These are phyloP conservation scores for Pseudomyrmex pallidus DNA, from an alignment of 1,140 invertebrate species.

Conservation along the genomic window DNA sequence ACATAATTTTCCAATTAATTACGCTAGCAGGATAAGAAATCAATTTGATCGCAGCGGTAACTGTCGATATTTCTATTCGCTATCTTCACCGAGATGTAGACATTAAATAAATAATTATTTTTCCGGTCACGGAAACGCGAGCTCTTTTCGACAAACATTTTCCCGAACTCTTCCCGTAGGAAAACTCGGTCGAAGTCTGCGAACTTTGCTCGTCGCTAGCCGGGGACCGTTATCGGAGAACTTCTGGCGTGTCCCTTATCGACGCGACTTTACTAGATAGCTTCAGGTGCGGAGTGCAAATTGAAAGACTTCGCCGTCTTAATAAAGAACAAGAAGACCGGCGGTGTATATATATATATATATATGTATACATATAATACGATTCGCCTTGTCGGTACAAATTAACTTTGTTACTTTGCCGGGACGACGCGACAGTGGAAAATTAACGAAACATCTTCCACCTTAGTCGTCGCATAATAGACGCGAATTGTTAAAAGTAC, in stretches of 20 bases:
- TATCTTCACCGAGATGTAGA: background rate
- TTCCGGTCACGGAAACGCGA: constrained; percentile 1
- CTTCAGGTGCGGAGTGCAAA: constrained; percentile 56
- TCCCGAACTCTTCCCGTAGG: constrained; percentile 28
- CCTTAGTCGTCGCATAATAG: constrained; percentile 29
- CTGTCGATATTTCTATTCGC: background rate
- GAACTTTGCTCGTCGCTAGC: constrained; percentile 46
- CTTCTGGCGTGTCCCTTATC: constrained; percentile 52
- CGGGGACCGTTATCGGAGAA: constrained; percentile 41
- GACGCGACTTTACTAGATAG: constrained; percentile 53
- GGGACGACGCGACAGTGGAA: constrained; percentile 36
- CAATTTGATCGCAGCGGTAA: background rate
- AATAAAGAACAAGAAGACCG: constrained; percentile 48
- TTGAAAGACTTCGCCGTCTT: constrained; percentile 56
- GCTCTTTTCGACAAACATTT: constrained; percentile 46
- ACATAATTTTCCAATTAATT: background rate
- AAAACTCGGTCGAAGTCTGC: constrained; percentile 59
- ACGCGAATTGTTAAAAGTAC: constrained; percentile 27
- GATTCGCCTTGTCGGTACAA: constrained; percentile 61
- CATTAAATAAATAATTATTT: constrained; percentile 48
- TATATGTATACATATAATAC: constrained; percentile 67
- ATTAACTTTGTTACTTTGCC: constrained; percentile 73
- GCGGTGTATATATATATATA: constrained; percentile 52
- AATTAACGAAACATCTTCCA: constrained; percentile 71
- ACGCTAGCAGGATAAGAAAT: too few species aligned